These are phyloP conservation scores for Eupeodes luniger DNA, from an alignment of 2,888 invertebrate genomes.

Conservation along the genomic window DNA sequence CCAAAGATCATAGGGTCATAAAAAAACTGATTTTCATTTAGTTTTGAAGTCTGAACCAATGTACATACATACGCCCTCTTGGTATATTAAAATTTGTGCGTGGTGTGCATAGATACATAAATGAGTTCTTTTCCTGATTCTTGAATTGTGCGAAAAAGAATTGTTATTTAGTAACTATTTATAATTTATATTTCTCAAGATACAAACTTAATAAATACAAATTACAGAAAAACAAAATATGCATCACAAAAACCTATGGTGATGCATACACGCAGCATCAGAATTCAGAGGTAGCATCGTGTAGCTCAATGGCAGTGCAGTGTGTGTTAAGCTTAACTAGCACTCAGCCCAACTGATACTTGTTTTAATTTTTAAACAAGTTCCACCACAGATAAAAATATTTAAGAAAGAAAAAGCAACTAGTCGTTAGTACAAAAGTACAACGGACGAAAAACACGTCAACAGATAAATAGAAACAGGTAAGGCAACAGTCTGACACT, in stretches of 20 bases:
- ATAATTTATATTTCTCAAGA: neutral
- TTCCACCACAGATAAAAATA: constrained; percentile 2
- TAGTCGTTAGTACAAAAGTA: constrained; percentile 23
- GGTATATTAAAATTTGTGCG: too few species aligned
- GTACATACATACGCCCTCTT: neutral
- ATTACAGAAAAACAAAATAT: neutral
- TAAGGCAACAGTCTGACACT: constrained; percentile 6
- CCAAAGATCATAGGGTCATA: constrained; percentile 5
- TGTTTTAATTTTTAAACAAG: constrained; percentile 13
- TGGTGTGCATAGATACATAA: neutral
- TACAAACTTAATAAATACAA: neutral
- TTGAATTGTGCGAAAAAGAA: too few species aligned
- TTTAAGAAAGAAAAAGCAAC: neutral
- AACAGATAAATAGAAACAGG: constrained; percentile 21
- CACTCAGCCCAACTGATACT: constrained; percentile 7
- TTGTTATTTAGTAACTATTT: too few species aligned
- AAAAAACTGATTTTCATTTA: neutral
- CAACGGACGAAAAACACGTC: constrained; percentile 23
- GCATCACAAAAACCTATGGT: neutral
- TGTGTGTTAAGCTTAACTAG: constrained; percentile 5
- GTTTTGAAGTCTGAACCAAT: neutral
- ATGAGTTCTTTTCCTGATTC: neutral
- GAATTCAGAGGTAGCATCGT: neutral
- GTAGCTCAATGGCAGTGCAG: neutral
- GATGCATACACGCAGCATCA: neutral